Evolutionary conservation across 1,140 invertebrate genomes (phyloP).

Genomic region (Lepidurus arcticus): DNA sequence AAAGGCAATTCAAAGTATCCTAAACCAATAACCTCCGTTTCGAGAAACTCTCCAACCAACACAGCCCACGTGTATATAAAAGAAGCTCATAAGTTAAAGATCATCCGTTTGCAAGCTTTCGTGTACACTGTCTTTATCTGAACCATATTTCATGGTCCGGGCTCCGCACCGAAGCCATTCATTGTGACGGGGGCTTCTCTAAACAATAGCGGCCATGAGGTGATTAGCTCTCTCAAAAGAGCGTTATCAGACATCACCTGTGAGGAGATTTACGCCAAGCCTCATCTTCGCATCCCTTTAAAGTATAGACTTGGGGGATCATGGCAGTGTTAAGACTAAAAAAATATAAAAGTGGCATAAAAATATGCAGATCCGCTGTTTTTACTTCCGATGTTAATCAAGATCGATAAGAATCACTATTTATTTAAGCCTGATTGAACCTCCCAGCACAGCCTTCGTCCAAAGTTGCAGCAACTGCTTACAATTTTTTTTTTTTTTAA

Average conservation of each 20-base stretch:
- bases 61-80: background rate
- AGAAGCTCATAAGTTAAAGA: background rate
- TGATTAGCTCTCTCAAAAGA: slow-evolving; percentile 22
- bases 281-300: background rate
- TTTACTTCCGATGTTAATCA: slow-evolving; percentile 16
- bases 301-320: background rate
- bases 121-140: slow-evolving; percentile 21
- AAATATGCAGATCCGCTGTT: slow-evolving; percentile 10
- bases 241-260: slow-evolving; percentile 21
- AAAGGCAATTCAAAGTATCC: background rate
- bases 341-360: background rate
- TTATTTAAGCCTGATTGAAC: background rate
- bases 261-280: slow-evolving; percentile 2
- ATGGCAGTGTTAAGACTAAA: background rate
- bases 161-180: background rate
- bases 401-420: background rate
- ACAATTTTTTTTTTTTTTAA: no score
- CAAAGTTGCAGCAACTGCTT: no score
- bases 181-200: slow-evolving; percentile 20
- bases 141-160: slow-evolving; percentile 2
- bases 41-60: background rate
- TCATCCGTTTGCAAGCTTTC: slow-evolving; percentile 8
- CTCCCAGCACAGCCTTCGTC: background rate
- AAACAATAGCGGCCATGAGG: slow-evolving; percentile 11
- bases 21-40: background rate